Evolutionary conservation across 1,140 invertebrate genomes (phyloP), one percentile per base, ranked within the genome.

Genomic region (Calephelis virginiensis): DNA sequence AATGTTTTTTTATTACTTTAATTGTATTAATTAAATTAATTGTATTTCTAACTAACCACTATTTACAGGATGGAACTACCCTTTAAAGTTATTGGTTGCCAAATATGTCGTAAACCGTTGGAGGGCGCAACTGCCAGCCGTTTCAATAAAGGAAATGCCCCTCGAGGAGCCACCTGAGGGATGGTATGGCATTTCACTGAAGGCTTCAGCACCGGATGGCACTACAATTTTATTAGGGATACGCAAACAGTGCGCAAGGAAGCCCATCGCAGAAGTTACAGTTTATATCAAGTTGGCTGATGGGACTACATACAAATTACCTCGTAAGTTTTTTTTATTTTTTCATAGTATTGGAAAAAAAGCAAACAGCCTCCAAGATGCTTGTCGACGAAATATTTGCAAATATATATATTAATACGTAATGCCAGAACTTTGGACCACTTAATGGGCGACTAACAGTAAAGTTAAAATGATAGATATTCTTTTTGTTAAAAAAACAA

Each of bases 261-360:
- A 81, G 60, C 69, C 80, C 10, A 63, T 85, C 1, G 85, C 87
- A 3, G 91, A 93, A 77, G 74, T 92, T 2, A 80, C 81, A 5
- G 66, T 94, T 0, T 78, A 85, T 59, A 72, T 93, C 10, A 89
- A 82, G 47, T 75, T 93, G 62, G 63, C 79, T 11, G 89, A 93
- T 78, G 93, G 92, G 13, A 86, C 74, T 38, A 70, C 73, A 6
- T 93, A 92, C 59, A 86, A 85, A 66, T 77, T 93, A 47, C 90
- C 91, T 37, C 86, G 93, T 93, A 84, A 80, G 84, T 85, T 45
- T 46, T 67, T 38, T 64, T 62, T 43, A 43, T 43, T 43, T 43
- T 28, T 28, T 1, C 28, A 28, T 1, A 28, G 28, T 28, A 28
- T 3, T 28, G 28, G 2, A 28, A 28, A 1, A 4, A 28, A 28